Base-by-base conservation (phyloP, 1,140 invertebrate genomes). In the Tetragonula clypearis region DNA sequence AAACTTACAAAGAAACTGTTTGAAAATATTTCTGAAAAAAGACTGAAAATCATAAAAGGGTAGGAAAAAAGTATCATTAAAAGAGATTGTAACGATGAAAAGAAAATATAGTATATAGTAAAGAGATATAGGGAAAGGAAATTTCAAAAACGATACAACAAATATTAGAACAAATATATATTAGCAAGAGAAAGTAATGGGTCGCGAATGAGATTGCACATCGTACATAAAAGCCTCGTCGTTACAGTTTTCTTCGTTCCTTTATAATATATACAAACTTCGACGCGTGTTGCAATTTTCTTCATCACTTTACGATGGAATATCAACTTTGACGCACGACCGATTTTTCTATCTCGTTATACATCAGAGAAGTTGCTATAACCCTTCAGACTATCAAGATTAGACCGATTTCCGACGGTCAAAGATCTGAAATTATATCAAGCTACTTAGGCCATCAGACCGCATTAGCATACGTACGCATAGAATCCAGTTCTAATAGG, bases 381-480 rank as follows among this genome's bases (percentile, higher is more conserved):
- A 80, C 62, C 26, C 53, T 19, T 75, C 73, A 56, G 66, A n/a
- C 49, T 4, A 21, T 17, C 30, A 30, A 68, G 71, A 81, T 30
- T 81, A 81, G 62, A 75, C 66, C 65, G 68, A 80, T 76, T 80
- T 77, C 84, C 66, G 76, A 89, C 83, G 87, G 80, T 86, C 87
- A 82, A 87, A 87, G 84, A 90, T 90, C 90, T 90, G 89, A 87
- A 90, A 90, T 90, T 90, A 82, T 87, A 88, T 90, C 82, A 76
- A 12, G 35, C 69, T 62, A 77, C 65, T 76, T 80, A 79, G 78
- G 68, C 71, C 56, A 84, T 84, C 68, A 79, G 76, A 60, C 53
- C 26, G 76, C 62, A 84, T 84, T 79, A 79, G 68, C 78, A 65
- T 74, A 69, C 79, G 60, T 69, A 65, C 81, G 56, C 30, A 66